Percentiles rank a stretch among this genome's conserved stretches.
Evolutionary conservation across 2,888 invertebrate genomes (phyloP).

Genomic region (Thymelicus sylvestris): DNA sequence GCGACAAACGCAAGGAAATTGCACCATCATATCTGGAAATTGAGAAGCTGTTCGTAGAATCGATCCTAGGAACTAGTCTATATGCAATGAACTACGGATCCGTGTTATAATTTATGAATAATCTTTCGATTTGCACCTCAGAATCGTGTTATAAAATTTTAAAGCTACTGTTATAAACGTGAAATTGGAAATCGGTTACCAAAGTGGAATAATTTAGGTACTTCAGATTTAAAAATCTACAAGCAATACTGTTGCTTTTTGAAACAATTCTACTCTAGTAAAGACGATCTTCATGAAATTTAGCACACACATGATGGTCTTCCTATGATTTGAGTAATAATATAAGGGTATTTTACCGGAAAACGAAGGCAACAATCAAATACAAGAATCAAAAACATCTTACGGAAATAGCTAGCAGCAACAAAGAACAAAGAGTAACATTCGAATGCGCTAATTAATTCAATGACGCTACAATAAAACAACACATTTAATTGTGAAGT

Average conservation of each 20-base stretch:
- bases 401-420: not conserved
- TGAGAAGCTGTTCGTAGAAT: constrained; percentile 69
- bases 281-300: too few relatives aligned
- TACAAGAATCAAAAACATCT: constrained; percentile 8
- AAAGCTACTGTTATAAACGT: constrained; percentile 1
- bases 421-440: constrained; percentile 45
- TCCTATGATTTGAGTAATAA: too few relatives aligned
- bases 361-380: too few relatives aligned
- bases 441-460: constrained; percentile 63
- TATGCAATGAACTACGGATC: constrained; percentile 46
- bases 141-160: constrained; percentile 30
- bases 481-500: constrained; percentile 55
- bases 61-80: constrained; percentile 51
- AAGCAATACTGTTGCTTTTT: too few relatives aligned
- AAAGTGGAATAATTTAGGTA: too few relatives aligned
- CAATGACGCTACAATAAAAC: constrained; percentile 52
- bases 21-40: constrained; percentile 70
- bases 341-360: too few relatives aligned
- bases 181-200: too few relatives aligned
- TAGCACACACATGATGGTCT: too few relatives aligned
- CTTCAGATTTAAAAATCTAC: too few relatives aligned
- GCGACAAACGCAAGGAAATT: constrained; percentile 76
- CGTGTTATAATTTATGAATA: constrained; percentile 47
- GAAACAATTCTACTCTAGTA: too few relatives aligned
- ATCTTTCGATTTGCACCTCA: constrained; percentile 44